Percentiles rank a stretch among this genome's conserved stretches.
These are phyloP conservation scores for Caenorhabditis sp. DNA, from an alignment of 2,888 invertebrate species.

Conservation along the genomic window DNA sequence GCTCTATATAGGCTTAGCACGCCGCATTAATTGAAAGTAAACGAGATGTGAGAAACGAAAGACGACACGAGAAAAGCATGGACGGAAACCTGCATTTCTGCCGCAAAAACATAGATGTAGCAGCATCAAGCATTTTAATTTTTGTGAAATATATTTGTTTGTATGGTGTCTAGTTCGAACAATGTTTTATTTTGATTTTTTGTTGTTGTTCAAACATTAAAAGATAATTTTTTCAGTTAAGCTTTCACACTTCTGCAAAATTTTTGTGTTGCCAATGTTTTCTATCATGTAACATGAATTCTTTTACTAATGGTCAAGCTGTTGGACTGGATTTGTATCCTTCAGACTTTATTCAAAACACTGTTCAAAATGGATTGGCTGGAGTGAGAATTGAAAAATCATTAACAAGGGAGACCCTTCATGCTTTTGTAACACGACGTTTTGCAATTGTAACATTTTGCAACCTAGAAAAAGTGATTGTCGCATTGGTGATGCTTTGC, in stretches of 20 bases:
- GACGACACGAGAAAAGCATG: slow-evolving; percentile 38
- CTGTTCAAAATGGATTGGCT: slow-evolving; percentile 49
- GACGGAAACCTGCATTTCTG: slow-evolving; percentile 47
- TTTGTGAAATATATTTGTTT: no score
- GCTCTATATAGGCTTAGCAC: slow-evolving; percentile 34
- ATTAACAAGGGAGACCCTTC: no score
- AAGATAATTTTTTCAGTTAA: no score
- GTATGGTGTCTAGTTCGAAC: no score
- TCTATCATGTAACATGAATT: slow-evolving; percentile 30
- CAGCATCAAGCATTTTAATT: background rate
- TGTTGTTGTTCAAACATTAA: no score
- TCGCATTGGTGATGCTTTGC: no score
- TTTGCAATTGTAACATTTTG: no score
- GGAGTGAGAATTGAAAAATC: slow-evolving; percentile 35
- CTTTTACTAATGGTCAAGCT: slow-evolving; percentile 33
- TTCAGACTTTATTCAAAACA: slow-evolving; percentile 30
- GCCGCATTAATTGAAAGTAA: slow-evolving; percentile 56
- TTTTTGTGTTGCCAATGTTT: background rate
- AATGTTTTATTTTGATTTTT: no score
- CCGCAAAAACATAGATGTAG: no score
- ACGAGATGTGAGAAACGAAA: slow-evolving; percentile 55
- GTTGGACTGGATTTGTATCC: slow-evolving; percentile 29
- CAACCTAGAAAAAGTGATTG: no score
- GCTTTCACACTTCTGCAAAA: no score
- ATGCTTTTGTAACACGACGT: no score